phyloP scores from a whole-genome alignment of 2,888 invertebrate genomes.

The Pachydiplax longipennis region DNA sequence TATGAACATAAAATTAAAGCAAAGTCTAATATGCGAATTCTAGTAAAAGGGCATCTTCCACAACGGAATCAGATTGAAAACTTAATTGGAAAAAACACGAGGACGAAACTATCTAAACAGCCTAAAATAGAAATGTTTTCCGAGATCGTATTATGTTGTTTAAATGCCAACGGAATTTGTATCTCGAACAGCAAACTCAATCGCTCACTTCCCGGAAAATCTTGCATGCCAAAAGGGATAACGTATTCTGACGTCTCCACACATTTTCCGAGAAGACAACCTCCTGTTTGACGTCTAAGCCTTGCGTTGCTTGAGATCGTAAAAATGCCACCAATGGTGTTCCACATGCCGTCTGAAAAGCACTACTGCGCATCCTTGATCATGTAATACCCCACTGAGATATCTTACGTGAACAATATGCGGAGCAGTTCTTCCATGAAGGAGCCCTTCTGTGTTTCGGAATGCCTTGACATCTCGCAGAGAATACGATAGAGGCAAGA shows the following conservation, averaged over 20 bases:
- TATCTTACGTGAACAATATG: slow-evolving; percentile 4
- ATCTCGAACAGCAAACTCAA: not conserved
- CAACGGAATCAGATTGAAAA: too few relatives aligned
- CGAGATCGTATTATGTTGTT: too few relatives aligned
- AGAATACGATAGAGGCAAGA: not conserved
- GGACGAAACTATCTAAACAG: too few relatives aligned
- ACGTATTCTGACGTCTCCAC: not conserved
- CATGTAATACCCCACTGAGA: not conserved
- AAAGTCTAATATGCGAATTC: too few relatives aligned
- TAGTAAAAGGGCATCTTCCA: too few relatives aligned
- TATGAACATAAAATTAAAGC: too few relatives aligned
- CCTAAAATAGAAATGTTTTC: too few relatives aligned
- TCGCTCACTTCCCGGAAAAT: not conserved
- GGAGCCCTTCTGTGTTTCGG: not conserved
- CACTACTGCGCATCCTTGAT: not conserved
- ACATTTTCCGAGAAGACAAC: not conserved
- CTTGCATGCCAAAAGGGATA: not conserved
- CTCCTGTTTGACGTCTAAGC: not conserved
- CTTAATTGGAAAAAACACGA: too few relatives aligned
- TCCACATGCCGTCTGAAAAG: not conserved
- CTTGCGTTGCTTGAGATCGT: not conserved
- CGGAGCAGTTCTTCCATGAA: slow-evolving; percentile 3
- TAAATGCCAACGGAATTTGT: too few relatives aligned
- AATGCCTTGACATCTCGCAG: not conserved
- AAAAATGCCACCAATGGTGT: not conserved